Base-by-base conservation (phyloP, 2,113 vertebrate genomes). In the Camarhynchus parvulus region DNA sequence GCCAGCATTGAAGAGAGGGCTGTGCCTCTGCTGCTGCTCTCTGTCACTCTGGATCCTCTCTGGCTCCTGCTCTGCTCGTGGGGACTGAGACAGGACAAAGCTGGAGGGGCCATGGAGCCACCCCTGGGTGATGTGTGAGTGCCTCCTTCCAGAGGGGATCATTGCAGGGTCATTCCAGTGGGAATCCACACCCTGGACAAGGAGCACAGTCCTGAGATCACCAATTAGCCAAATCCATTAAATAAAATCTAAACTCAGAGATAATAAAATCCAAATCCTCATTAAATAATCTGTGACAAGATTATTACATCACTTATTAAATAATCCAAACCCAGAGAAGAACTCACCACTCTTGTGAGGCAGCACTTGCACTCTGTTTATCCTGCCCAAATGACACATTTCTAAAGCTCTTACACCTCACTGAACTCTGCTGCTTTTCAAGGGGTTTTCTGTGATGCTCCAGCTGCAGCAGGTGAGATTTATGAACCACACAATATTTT, bases 101-200 rank as follows among this genome's bases (percentile, higher is more conserved):
- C 35, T 79, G 61, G 11, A 13, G 41, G 30, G 30, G 14, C 15
- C 44, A 19, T 5, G 39, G 82, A 67, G 31, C 46, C 14, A 0
- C 1, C 2, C 11, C 52, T n/a, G 46, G 46, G 82, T 1, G 13
- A 30, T 0, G 17, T 6, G 16, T 3, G 22, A 6, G 28, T 1
- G 11, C 27, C 31, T 49, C 37, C 13, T 14, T 30, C 49, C 30
- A 27, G 46, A 55, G 9, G 2, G 27, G 7, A 5, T 39, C 27
- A 7, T 2, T 16, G 66, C 10, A 73, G 31, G 79, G 41, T 17
- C 2, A 7, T 11, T 87, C 28, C 21, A 13, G 1, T 5, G 19
- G 33, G 7, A 33, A 20, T 28, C 42, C 22, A 59, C 63, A 44
- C 9, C 35, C 83, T 59, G 15, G 10, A 9, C 21, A 21, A 47